Evolutionary conservation across 2,113 vertebrate species (phyloP).

Genomic region (Eudyptes chrysolophus): DNA sequence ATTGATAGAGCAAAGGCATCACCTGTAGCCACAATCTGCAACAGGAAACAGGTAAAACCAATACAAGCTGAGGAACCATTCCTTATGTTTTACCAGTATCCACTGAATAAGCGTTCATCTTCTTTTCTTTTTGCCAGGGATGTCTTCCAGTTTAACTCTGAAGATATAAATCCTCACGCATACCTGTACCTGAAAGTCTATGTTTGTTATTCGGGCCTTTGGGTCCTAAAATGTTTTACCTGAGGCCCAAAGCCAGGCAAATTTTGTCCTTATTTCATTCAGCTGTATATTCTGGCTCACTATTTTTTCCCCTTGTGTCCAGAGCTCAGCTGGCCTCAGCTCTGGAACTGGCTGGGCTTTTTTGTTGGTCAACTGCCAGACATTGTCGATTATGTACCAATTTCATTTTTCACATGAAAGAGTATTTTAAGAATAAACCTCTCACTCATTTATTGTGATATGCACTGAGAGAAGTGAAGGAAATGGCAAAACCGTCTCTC

Average conservation of each 20-base stretch:
- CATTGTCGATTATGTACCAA: background rate
- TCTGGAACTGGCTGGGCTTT: background rate
- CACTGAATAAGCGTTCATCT: background rate
- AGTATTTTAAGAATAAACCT: background rate
- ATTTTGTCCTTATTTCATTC: background rate
- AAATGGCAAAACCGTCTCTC: background rate
- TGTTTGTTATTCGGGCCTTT: background rate
- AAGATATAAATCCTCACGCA: background rate
- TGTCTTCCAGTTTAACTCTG: background rate
- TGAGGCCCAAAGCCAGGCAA: background rate
- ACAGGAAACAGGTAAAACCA: background rate
- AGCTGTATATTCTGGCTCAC: background rate
- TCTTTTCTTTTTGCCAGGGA: background rate
- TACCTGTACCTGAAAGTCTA: background rate
- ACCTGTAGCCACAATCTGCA: background rate
- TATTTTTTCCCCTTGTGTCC: background rate
- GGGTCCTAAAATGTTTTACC: background rate
- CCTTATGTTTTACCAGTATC: background rate
- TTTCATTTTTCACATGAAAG: background rate
- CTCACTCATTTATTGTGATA: background rate
- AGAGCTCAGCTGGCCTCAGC: background rate
- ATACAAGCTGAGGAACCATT: background rate
- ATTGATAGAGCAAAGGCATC: background rate
- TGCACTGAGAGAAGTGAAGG: background rate
- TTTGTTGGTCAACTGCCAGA: background rate